Conservation (phyloP, 2,797 vertebrate species). For the Microchirus variegatus region DNA sequence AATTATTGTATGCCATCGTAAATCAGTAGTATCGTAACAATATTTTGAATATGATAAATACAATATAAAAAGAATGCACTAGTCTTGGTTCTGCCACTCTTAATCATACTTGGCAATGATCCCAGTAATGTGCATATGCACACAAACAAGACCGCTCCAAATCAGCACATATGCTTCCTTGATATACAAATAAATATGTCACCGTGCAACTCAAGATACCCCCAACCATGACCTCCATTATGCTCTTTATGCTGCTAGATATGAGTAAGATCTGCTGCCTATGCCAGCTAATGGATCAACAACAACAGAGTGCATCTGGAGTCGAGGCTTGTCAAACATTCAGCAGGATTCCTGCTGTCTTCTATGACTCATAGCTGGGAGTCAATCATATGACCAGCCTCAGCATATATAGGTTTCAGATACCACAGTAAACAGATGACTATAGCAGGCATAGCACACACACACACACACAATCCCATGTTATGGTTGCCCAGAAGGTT, state of each 20-base stretch:
- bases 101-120: conserved; percentile 27
- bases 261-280: conserved; percentile 27
- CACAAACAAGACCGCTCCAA: conserved; percentile 1
- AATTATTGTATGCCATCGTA: no score
- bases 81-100: conserved; percentile 1
- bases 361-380: conserved; percentile 61
- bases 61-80: background rate
- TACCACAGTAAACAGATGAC: conserved; percentile 50
- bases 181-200: conserved; percentile 42
- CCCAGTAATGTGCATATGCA: conserved; percentile 13
- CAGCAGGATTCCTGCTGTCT: conserved; percentile 51
- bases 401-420: conserved; percentile 33
- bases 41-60: background rate
- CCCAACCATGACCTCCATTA: conserved; percentile 61
- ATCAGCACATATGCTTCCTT: conserved; percentile 11
- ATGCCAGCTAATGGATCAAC: conserved; percentile 35
- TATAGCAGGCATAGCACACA: conserved; percentile 14
- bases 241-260: conserved; percentile 46
- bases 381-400: conserved; percentile 53
- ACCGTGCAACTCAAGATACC: conserved; percentile 36
- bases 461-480: conserved; percentile 27
- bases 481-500: conserved; percentile 27
- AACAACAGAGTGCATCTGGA: conserved; percentile 36
- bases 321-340: conserved; percentile 39
- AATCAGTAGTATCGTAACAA: background rate